Evolutionary conservation across 2,888 invertebrate genomes (phyloP).

Genomic region (Cheilosia vernalis): DNA sequence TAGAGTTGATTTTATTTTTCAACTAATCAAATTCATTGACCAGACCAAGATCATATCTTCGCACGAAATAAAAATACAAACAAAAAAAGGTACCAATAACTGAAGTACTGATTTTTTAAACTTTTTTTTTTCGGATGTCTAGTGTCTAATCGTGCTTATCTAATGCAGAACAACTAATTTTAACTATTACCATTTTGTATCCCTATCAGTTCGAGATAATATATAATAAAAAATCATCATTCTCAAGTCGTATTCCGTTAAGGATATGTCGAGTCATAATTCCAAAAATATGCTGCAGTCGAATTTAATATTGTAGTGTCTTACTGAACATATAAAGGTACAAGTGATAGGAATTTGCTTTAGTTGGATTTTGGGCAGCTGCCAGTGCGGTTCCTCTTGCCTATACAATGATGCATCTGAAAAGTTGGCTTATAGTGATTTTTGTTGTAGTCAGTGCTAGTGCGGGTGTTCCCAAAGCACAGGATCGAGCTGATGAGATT

Average conservation of each 20-base stretch:
- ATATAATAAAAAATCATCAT: background rate
- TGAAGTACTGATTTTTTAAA: no score
- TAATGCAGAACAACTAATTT: no score
- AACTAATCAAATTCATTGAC: no score
- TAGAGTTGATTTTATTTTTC: background rate
- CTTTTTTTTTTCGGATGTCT: no score
- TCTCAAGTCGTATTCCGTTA: background rate
- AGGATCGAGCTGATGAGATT: constrained; percentile 44
- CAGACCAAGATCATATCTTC: no score
- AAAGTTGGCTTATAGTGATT: background rate
- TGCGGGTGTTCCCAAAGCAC: constrained; percentile 76
- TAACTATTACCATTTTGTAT: no score
- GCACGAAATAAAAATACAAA: no score
- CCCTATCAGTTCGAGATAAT: background rate
- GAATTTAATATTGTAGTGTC: background rate
- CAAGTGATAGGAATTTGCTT: background rate
- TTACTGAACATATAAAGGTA: background rate
- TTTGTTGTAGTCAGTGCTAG: background rate
- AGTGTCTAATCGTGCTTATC: no score
- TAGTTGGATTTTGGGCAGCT: background rate
- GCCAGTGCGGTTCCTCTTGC: background rate
- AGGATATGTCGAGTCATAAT: background rate
- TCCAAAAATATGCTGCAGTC: background rate
- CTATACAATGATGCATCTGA: background rate
- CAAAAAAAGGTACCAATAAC: no score